phyloP scores from a whole-genome alignment of 1,140 invertebrate species.

The Anastrepha ludens region DNA sequence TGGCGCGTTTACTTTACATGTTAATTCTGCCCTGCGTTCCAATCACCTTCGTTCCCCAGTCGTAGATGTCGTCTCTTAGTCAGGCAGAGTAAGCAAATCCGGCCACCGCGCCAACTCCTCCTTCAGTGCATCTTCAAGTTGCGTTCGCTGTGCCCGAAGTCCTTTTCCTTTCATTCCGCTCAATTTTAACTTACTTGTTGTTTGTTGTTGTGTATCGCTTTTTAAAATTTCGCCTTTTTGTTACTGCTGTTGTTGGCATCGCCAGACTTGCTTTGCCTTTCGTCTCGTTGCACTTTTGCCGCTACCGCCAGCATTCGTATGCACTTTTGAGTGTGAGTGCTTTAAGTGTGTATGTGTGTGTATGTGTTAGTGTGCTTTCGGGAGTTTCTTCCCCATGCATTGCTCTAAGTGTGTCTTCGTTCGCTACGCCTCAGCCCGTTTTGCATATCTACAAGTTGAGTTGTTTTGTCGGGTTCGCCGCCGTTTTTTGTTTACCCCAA shows the following conservation, averaged over 20 bases:
- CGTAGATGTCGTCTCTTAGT: too few relatives aligned
- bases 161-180: conserved; percentile 46
- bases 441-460: conserved; percentile 9
- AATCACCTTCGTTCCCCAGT: not conserved
- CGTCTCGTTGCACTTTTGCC: conserved; percentile 5
- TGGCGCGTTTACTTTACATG: not conserved
- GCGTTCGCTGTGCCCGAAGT: conserved; percentile 38
- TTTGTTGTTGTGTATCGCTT: not conserved
- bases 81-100: too few relatives aligned
- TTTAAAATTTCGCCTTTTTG: not conserved
- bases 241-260: not conserved
- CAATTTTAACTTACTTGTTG: not conserved
- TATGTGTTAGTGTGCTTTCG: not conserved
- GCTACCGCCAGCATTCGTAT: not conserved
- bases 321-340: not conserved
- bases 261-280: not conserved
- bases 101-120: not conserved
- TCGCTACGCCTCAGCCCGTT: conserved; percentile 13
- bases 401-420: not conserved
- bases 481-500: conserved; percentile 50
- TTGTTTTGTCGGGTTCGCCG: conserved; percentile 16
- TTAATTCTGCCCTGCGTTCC: not conserved
- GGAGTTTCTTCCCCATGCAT: not conserved
- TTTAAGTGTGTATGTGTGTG: not conserved
- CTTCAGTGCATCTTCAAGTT: not conserved